Percentiles rank a stretch among this genome's conserved stretches.
These are phyloP conservation scores for Anhinga rufa DNA, from an alignment of 2,113 vertebrate species.

Conservation along the genomic window DNA sequence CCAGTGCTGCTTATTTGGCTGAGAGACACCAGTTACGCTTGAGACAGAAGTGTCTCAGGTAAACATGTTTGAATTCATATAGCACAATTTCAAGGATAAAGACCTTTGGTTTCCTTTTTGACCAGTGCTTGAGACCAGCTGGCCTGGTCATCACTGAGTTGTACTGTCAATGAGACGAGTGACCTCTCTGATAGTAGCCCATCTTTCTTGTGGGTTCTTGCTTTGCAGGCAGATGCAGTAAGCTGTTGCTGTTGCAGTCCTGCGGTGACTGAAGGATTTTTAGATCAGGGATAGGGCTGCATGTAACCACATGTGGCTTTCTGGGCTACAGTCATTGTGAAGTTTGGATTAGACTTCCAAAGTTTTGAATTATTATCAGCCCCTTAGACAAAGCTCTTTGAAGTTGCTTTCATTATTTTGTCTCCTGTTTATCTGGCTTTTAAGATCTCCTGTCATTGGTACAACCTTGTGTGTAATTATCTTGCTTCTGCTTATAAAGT, in stretches of 20 bases:
- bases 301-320: background rate
- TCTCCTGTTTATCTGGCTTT: background rate
- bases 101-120: background rate
- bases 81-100: background rate
- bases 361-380: background rate
- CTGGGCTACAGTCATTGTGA: background rate
- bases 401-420: background rate
- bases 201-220: background rate
- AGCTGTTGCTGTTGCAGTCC: background rate
- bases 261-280: background rate
- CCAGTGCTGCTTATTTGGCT: background rate
- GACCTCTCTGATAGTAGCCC: fast-evolving
- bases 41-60: background rate
- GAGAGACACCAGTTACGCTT: background rate
- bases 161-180: background rate
- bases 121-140: background rate
- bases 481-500: background rate
- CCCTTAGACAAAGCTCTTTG: background rate
- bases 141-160: background rate
- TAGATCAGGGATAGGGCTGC: background rate
- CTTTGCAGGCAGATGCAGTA: background rate
- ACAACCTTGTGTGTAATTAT: background rate
- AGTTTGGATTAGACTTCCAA: background rate
- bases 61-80: background rate
- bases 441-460: background rate